These are phyloP conservation scores for Pelecanoides urinatrix DNA, from an alignment of 2,113 vertebrate species.

Conservation along the genomic window DNA sequence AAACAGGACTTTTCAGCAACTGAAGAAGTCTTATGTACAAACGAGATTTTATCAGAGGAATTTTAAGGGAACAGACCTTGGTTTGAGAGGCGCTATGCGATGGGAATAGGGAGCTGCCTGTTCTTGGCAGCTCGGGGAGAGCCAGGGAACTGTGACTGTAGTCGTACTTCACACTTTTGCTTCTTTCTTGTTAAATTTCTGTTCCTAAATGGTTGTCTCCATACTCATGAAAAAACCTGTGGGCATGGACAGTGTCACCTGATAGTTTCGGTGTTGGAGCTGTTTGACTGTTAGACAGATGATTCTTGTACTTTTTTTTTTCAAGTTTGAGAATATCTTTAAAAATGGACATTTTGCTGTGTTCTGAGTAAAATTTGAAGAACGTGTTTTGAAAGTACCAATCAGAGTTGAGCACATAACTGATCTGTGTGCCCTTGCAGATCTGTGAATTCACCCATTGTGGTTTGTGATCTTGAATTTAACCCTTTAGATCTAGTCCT, in stretches of 20 bases:
- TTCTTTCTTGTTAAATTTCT: neutral
- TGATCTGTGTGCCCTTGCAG: neutral
- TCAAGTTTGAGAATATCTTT: neutral
- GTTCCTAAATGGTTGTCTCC: neutral
- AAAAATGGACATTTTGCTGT: neutral
- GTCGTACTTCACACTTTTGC: too few relatives aligned
- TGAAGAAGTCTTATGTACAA: neutral
- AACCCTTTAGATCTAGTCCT: neutral
- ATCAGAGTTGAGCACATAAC: neutral
- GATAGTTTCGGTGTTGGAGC: neutral
- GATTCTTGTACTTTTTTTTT: neutral
- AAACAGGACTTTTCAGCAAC: neutral
- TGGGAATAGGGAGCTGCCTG: neutral
- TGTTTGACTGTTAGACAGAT: neutral
- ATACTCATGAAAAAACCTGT: neutral
- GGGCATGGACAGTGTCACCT: neutral
- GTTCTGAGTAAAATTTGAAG: neutral
- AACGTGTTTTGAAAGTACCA: neutral
- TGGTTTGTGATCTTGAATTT: neutral
- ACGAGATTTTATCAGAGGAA: neutral
- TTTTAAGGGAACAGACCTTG: neutral
- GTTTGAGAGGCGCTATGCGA: neutral
- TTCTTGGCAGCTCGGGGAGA: neutral
- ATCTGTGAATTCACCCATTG: neutral
- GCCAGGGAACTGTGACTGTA: neutral